Conservation (phyloP, 1,140 invertebrate species). For the Heliothis virescens region DNA sequence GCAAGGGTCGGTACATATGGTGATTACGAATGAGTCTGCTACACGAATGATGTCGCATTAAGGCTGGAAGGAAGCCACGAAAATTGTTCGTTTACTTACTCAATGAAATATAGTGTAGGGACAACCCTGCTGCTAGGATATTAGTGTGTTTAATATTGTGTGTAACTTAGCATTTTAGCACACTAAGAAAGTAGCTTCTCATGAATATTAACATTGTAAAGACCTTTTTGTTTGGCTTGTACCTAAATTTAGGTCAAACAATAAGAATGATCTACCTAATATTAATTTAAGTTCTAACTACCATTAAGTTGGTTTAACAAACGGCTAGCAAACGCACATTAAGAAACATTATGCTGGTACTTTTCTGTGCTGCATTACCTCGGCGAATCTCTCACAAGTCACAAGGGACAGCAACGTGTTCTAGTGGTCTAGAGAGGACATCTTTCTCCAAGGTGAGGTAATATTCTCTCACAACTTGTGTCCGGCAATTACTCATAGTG, state of each 20-base stretch:
- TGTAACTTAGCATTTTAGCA: neutral
- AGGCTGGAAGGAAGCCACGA: neutral
- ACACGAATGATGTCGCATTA: conserved; percentile 38
- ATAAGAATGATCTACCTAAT: too few relatives aligned
- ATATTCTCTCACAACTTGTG: conserved; percentile 7
- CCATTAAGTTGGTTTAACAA: neutral
- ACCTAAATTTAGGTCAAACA: too few relatives aligned
- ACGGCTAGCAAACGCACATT: too few relatives aligned
- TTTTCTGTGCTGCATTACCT: conserved; percentile 1
- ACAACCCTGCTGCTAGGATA: neutral
- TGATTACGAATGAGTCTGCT: conserved; percentile 68
- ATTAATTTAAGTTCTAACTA: too few relatives aligned
- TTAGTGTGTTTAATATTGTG: neutral
- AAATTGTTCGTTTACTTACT: conserved; percentile 22
- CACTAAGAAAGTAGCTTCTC: neutral
- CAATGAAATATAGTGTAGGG: conserved; percentile 12
- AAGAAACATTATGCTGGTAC: neutral
- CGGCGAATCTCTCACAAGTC: conserved; percentile 24
- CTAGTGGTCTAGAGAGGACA: conserved; percentile 27
- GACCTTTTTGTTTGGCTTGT: too few relatives aligned
- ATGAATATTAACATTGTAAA: neutral
- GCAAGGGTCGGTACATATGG: conserved; percentile 60
- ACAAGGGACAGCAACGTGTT: conserved; percentile 30
- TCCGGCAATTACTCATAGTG: conserved; percentile 32
- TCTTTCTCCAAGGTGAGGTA: conserved; percentile 24